Evolutionary conservation across 2,113 vertebrate species (phyloP).

Genomic region (Sinocyclocheilus anshuiensis): DNA sequence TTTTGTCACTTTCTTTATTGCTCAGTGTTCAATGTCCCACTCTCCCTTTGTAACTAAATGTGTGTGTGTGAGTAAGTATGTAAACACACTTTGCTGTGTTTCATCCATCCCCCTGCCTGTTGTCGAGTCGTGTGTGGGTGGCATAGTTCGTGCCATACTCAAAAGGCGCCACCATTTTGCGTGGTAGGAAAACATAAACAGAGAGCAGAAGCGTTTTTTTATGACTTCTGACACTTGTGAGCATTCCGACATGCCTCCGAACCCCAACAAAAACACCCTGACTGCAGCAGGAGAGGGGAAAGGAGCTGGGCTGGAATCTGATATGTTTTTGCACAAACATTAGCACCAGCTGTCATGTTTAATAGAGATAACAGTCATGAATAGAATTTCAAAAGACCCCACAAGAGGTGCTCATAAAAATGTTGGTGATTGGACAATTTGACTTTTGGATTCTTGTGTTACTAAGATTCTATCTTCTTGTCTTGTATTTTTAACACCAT

Average conservation of each 20-base stretch:
- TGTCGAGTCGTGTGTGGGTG: conserved; percentile 44
- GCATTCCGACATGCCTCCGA: conserved; percentile 60
- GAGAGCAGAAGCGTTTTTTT: conserved; percentile 62
- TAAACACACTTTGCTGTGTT: conserved; percentile 55
- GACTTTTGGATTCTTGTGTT: background rate
- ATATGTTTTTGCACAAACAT: conserved; percentile 33
- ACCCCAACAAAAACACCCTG: conserved; percentile 54
- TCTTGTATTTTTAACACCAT: too few relatives aligned
- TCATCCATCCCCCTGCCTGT: conserved; percentile 26
- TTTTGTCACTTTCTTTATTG: conserved; percentile 51
- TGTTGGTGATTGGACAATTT: background rate
- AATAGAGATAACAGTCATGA: conserved; percentile 25
- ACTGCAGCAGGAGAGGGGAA: conserved; percentile 23
- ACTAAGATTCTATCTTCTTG: background rate
- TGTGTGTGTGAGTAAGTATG: conserved; percentile 50
- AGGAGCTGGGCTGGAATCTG: background rate
- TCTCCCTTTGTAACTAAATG: conserved; percentile 49
- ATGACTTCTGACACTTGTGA: conserved; percentile 44
- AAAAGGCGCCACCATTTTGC: conserved; percentile 65
- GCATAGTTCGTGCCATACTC: conserved; percentile 52
- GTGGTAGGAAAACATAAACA: conserved; percentile 72
- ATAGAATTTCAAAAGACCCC: conserved; percentile 17
- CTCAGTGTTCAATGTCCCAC: conserved; percentile 38
- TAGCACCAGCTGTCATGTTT: conserved; percentile 30
- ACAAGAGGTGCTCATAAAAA: conserved; percentile 27